Conservation (phyloP, 2,888 invertebrate species). For the Tachina lurida region DNA sequence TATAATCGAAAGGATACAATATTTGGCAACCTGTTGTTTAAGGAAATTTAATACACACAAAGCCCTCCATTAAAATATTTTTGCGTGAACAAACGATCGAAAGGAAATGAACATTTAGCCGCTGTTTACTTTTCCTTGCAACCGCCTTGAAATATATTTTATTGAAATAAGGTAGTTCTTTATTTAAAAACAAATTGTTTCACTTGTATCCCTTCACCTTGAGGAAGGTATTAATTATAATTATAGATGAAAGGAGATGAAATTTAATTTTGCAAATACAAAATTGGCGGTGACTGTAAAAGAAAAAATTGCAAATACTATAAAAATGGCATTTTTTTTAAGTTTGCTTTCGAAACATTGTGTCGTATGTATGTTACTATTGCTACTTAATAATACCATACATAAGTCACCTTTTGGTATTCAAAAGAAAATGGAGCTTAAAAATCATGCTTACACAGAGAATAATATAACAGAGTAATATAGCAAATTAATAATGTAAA, state of each 20-base stretch:
- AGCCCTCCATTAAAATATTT: constrained; percentile 7
- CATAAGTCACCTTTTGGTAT: too few relatives aligned
- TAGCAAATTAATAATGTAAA: too few relatives aligned
- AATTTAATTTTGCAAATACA: not conserved
- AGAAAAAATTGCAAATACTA: not conserved
- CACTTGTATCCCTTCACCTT: not conserved
- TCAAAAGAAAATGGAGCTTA: too few relatives aligned
- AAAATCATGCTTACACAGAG: too few relatives aligned
- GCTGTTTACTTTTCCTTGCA: constrained; percentile 58
- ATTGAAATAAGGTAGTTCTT: constrained; percentile 3
- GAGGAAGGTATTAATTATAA: constrained; percentile 26
- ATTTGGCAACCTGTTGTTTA: constrained; percentile 57
- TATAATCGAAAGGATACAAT: constrained; percentile 49
- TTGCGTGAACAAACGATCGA: constrained; percentile 47
- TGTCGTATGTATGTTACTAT: too few relatives aligned
- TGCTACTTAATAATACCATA: too few relatives aligned
- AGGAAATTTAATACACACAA: constrained; percentile 39
- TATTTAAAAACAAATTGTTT: not conserved
- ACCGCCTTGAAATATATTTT: constrained; percentile 28
- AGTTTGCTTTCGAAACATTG: not conserved
- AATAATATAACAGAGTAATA: too few relatives aligned
- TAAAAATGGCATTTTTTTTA: not conserved
- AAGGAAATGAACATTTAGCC: constrained; percentile 61
- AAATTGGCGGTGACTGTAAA: not conserved
- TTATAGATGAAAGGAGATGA: not conserved